These are phyloP conservation scores for Holocentrus rufus DNA, from an alignment of 2,797 vertebrate species.

Conservation along the genomic window DNA sequence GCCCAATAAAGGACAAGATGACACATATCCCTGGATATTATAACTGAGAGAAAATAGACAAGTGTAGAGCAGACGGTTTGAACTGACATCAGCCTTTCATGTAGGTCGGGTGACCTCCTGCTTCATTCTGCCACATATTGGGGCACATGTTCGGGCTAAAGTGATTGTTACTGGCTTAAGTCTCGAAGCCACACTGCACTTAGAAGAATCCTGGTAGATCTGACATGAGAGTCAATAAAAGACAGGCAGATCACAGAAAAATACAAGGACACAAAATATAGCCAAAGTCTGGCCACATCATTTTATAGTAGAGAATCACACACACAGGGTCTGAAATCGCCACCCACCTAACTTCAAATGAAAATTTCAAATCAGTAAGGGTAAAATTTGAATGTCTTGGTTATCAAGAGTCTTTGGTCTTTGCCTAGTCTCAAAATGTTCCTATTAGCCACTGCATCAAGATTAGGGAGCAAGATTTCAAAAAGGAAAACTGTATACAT, in stretches of 20 bases:
- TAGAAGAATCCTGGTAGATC: conserved; percentile 12
- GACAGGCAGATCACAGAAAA: conserved; percentile 25
- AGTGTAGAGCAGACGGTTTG: conserved; percentile 16
- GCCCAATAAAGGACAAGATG: conserved; percentile 63
- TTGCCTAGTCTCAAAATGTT: too few species aligned
- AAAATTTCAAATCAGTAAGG: too few species aligned
- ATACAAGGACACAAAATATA: conserved; percentile 1
- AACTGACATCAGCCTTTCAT: conserved; percentile 29
- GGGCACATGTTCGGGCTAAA: conserved; percentile 4
- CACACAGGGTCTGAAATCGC: background rate
- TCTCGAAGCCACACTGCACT: conserved; percentile 3
- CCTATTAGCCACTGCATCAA: too few species aligned
- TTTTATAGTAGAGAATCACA: conserved; percentile 10
- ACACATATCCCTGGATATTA: conserved; percentile 56
- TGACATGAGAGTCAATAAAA: conserved; percentile 39
- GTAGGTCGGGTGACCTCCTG: conserved; percentile 30
- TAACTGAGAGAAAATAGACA: conserved; percentile 66
- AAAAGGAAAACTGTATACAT: too few species aligned
- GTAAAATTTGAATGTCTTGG: too few species aligned
- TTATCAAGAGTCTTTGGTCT: too few species aligned
- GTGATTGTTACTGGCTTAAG: conserved; percentile 1
- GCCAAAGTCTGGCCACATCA: conserved; percentile 3
- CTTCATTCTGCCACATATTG: conserved; percentile 36
- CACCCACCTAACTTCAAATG: too few species aligned
- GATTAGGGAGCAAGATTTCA: too few species aligned